A percentile compares a stretch with the other conserved stretches of the same genome.
Evolutionary conservation across 1,140 invertebrate genomes (phyloP).

Genomic region (Temnothorax curvispinosus): DNA sequence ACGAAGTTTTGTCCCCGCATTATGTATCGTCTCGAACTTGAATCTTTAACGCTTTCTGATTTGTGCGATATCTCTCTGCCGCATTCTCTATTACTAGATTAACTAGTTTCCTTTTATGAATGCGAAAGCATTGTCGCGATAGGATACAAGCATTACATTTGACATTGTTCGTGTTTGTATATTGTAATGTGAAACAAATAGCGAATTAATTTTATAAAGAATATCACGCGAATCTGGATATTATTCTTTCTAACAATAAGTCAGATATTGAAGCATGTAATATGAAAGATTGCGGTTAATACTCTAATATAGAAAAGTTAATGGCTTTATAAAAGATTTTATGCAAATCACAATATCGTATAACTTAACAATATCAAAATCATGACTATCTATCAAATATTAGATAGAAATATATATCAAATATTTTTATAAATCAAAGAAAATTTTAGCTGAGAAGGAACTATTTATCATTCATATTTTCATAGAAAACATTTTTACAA

Average conservation of each 20-base stretch:
- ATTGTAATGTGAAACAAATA: constrained; percentile 8
- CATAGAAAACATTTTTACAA: constrained; percentile 1
- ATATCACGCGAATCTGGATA: not conserved
- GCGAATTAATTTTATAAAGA: constrained; percentile 10
- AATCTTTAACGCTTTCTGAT: constrained; percentile 38
- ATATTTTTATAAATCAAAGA: not conserved
- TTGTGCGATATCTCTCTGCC: not conserved
- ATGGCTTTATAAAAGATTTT: not conserved
- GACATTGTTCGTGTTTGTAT: not conserved
- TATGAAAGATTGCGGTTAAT: not conserved
- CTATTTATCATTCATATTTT: not conserved
- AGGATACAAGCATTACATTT: not conserved
- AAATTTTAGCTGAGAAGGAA: not conserved
- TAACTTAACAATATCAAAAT: not conserved
- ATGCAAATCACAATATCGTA: not conserved
- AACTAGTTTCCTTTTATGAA: not conserved
- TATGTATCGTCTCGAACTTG: constrained; percentile 21
- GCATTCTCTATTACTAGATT: not conserved
- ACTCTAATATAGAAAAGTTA: not conserved
- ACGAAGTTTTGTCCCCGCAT: constrained; percentile 20
- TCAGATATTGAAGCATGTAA: not conserved
- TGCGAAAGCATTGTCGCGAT: not conserved
- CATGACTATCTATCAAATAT: not conserved
- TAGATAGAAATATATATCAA: not conserved
- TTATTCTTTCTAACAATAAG: not conserved